Evolutionary conservation across 2,113 vertebrate species (phyloP), one percentile per base, ranked within the genome.

Genomic region (Mormyrus lacerda): DNA sequence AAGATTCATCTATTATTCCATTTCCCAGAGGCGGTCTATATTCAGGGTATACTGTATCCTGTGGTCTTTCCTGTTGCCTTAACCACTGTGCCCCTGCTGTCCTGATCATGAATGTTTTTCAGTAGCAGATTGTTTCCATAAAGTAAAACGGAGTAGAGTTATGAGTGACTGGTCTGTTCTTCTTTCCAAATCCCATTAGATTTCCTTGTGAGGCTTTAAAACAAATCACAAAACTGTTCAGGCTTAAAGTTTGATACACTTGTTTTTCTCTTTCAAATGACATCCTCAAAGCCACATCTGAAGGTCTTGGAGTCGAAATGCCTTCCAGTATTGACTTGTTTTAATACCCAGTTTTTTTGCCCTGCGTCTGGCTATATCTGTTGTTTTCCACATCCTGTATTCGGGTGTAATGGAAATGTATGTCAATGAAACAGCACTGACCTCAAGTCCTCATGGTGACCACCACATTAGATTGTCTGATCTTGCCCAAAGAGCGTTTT

Each of bases 401-500:
- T 44, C 9, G 21, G 47, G 27, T 35, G 58, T 21, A 45, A 69
- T 35, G 55, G 50, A 21, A 88, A 39, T 88, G 69, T 79, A 17
- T 88, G 24, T 27, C 55, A 69, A 88, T 79, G 47, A 53, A 79
- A 39, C 13, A 19, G 19, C 39, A 87, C 58, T 86, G 76, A 87
- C 47, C 50, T 55, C 24, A 8, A 53, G 50, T 76, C 85, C 85
- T 84, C 48, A 90, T 53, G 73, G 89, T 85, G 88, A 53, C 44
- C 35, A 47, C 39, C 61, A 88, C 45, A 79, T 89, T 85, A 85
- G 79, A 87, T 85, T 61, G 87, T 88, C 86, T 31, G 61, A 76
- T 76, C 73, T 87, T 87, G 88, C 53, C 76, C 89, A 88, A 90
- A 90, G 69, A 90, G 90, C 65, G 88, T 61, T 90, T 88, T 58